Evolutionary conservation across 1,140 invertebrate species (phyloP).

Genomic region (Wasmannia auropunctata): DNA sequence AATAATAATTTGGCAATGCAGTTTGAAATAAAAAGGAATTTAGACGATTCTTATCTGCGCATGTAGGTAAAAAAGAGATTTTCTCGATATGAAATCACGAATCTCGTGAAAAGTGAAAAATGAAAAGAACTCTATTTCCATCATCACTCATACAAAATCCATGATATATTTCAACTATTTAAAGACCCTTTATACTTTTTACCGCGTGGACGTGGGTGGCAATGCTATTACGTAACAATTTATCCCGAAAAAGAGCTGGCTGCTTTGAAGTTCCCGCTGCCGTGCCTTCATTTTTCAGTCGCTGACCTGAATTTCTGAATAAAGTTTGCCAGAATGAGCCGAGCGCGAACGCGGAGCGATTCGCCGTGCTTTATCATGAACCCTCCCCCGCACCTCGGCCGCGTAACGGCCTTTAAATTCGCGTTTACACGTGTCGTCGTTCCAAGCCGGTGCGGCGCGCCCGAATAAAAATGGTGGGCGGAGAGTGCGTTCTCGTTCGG

Average conservation of each 20-base stretch:
- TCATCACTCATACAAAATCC: not conserved
- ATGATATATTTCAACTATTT: not conserved
- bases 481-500: not conserved
- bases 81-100: not conserved
- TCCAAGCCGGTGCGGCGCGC: not conserved
- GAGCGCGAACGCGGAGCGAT: not conserved
- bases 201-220: not conserved
- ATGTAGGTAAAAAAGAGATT: not conserved
- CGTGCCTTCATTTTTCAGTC: slow-evolving; percentile 6
- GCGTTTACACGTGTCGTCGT: slow-evolving; percentile 48
- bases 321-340: not conserved
- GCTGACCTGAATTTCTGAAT: slow-evolving; percentile 38
- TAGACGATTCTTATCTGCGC: not conserved
- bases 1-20: no score
- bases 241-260: not conserved
- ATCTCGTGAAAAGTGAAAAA: not conserved
- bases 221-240: not conserved
- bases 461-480: not conserved
- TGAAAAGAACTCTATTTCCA: not conserved
- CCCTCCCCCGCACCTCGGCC: not conserved
- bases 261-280: not conserved
- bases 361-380: slow-evolving; percentile 21
- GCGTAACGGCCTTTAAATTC: slow-evolving; percentile 50
- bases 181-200: not conserved
- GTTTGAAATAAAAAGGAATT: not conserved